Evolutionary conservation across 2,797 vertebrate genomes (phyloP), one percentile per base, ranked within the genome.

Genomic region (Cyprinella venusta): DNA sequence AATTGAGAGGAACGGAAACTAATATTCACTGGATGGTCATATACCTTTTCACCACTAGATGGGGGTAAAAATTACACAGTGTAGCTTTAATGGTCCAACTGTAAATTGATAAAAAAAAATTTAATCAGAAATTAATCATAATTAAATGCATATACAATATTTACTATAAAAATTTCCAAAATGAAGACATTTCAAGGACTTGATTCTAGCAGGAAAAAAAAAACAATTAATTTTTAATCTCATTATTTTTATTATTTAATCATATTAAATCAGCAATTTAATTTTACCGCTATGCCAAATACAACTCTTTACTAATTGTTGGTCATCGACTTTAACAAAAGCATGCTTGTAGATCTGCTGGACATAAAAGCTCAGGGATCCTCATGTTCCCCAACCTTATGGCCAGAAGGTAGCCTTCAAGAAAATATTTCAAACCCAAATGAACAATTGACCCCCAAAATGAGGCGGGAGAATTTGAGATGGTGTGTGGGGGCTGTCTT

Each of bases 361-460:
- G 13, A 63, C 13, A 4, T 63, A 13, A 77, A 63, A 63, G 54
- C 38, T 36, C 19, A 52, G 61, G 80, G 21, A 52, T 65, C 18
- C 63, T 82, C 18, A 24, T 42, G 0, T 64, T 78, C 61, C 26
- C 10, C 26, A 42, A 30, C 19, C 10, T 77, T 19, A 6, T 33
- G 30, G 10, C 71, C 42, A 50, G 42, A 19, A 74, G 38, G 61
- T 33, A 75, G 30, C 54, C 13, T 36, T 70, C 52, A 72, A 71
- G n/a, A 48, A 63, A 78, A 54, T 21, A 18, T 50, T 68, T 65
- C 21, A 72, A 50, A 64, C 15, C 59, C 54, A 71, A 71, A 64
- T 65, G 45, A 84, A 70, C 71, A 85, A 67, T 70, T 36, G 59
- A 56, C 24, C 38, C 18, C 33, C 18, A 45, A 77, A 67, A 24